These are phyloP conservation scores for Flabesymbios commensalis DNA, from an alignment of 2,888 invertebrate genomes.

Conservation along the genomic window DNA sequence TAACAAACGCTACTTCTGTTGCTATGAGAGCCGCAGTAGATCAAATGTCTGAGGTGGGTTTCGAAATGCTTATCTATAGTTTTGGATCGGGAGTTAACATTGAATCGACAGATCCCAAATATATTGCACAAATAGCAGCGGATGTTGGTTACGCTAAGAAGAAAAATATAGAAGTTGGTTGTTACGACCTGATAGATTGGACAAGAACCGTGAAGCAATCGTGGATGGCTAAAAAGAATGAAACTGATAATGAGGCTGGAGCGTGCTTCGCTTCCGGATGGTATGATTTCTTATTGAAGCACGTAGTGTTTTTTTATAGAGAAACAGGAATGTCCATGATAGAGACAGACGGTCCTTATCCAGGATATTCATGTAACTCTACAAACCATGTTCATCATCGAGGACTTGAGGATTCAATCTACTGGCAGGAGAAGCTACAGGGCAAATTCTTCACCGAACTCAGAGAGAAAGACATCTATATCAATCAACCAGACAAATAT, in stretches of 20 bases:
- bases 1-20: slow-evolving; percentile 15
- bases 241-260: slow-evolving; percentile 2
- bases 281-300: slow-evolving; percentile 30
- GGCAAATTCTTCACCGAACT: slow-evolving; percentile 18
- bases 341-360: slow-evolving; percentile 35
- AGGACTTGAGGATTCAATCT: slow-evolving; percentile 27
- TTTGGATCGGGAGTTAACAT: slow-evolving; percentile 36
- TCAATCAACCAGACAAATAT: slow-evolving; percentile 38
- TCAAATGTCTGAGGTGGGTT: slow-evolving; percentile 37
- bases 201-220: slow-evolving; percentile 14
- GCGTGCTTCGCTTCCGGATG: slow-evolving; percentile 36
- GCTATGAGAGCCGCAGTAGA: slow-evolving; percentile 22
- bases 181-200: slow-evolving; percentile 33
- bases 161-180: slow-evolving; percentile 36
- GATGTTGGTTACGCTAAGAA: slow-evolving; percentile 30
- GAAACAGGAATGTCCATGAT: slow-evolving; percentile 30
- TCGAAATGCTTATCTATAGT: slow-evolving; percentile 36
- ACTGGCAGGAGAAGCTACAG: slow-evolving; percentile 27
- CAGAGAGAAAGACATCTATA: slow-evolving; percentile 23
- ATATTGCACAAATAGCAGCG: slow-evolving; percentile 19
- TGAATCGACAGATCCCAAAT: slow-evolving; percentile 28
- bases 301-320: slow-evolving; percentile 22
- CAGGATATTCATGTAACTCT: slow-evolving; percentile 29
- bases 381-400: slow-evolving; percentile 30
- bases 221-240: slow-evolving; percentile 30